These are phyloP conservation scores for Pharmacophagus antenor DNA, from an alignment of 2,888 invertebrate genomes.

Conservation along the genomic window DNA sequence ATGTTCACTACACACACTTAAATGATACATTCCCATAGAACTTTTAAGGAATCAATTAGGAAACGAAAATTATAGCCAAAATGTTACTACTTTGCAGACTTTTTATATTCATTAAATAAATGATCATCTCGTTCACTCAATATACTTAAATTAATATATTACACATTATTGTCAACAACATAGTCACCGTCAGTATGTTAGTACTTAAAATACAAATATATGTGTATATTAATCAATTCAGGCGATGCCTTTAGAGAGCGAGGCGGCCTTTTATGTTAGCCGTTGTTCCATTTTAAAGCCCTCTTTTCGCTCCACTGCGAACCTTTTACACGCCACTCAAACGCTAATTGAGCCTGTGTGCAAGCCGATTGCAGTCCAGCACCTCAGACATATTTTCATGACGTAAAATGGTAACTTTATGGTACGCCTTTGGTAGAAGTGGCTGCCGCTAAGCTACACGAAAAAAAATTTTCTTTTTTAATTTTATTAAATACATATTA, in stretches of 20 bases:
- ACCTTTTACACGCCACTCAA: not conserved
- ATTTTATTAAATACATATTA: not conserved
- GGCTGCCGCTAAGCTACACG: not conserved
- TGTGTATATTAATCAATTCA: not conserved
- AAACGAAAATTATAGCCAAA: too few relatives aligned
- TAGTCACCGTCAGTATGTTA: too few relatives aligned
- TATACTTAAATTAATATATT: too few relatives aligned
- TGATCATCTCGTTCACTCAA: too few relatives aligned
- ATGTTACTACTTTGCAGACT: too few relatives aligned
- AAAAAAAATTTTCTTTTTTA: not conserved
- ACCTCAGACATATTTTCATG: not conserved
- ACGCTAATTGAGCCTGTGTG: not conserved
- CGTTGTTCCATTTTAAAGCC: constrained; percentile 1
- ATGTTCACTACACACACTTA: too few relatives aligned
- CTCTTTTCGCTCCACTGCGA: not conserved
- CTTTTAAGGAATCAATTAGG: too few relatives aligned
- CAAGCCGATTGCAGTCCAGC: not conserved
- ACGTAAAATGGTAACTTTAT: not conserved
- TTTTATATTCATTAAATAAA: too few relatives aligned
- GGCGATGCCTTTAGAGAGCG: not conserved
- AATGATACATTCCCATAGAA: too few relatives aligned
- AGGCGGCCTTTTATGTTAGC: not conserved
- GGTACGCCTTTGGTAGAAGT: not conserved
- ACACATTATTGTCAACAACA: too few relatives aligned
- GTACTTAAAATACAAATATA: too few relatives aligned